Percentiles rank a stretch among this genome's conserved stretches.
Evolutionary conservation across 2,797 vertebrate genomes (phyloP).

Genomic region (Lophius americanus): DNA sequence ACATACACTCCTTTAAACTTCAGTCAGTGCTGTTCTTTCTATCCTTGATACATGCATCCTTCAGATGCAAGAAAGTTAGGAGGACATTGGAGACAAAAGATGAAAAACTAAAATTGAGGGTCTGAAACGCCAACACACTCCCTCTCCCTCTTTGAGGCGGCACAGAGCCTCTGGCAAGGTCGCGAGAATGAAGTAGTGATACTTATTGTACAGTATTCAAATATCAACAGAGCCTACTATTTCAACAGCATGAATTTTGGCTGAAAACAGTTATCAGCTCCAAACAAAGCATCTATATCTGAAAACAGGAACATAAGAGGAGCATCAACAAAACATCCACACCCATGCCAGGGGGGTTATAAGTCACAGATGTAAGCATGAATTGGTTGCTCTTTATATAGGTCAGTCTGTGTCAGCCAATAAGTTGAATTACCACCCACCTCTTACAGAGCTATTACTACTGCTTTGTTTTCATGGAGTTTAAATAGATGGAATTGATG

Average conservation of each 20-base stretch:
- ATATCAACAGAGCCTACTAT: slow-evolving; percentile 53
- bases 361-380: slow-evolving; percentile 50
- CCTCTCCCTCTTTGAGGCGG: slow-evolving; percentile 62
- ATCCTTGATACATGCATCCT: slow-evolving; percentile 34
- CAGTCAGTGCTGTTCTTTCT: slow-evolving; percentile 36
- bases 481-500: slow-evolving; percentile 46
- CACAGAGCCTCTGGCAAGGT: slow-evolving; percentile 67
- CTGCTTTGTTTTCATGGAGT: slow-evolving; percentile 48
- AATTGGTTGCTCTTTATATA: slow-evolving; percentile 70
- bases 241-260: slow-evolving; percentile 45
- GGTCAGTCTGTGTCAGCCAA: slow-evolving; percentile 78
- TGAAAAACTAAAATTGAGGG: slow-evolving; percentile 62
- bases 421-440: slow-evolving; percentile 78
- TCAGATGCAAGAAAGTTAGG: slow-evolving; percentile 51
- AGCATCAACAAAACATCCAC: slow-evolving; percentile 60
- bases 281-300: slow-evolving; percentile 49
- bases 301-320: slow-evolving; percentile 68
- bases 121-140: slow-evolving; percentile 71
- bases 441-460: slow-evolving; percentile 68
- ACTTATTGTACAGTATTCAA: slow-evolving; percentile 64
- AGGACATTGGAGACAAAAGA: slow-evolving; percentile 63
- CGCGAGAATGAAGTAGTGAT: slow-evolving; percentile 50
- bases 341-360: slow-evolving; percentile 40
- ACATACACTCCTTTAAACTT: slow-evolving; percentile 10
- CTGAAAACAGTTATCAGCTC: slow-evolving; percentile 31